Evolutionary conservation across 2,888 invertebrate species (phyloP).

Genomic region (Hemistola chrysoprasaria): DNA sequence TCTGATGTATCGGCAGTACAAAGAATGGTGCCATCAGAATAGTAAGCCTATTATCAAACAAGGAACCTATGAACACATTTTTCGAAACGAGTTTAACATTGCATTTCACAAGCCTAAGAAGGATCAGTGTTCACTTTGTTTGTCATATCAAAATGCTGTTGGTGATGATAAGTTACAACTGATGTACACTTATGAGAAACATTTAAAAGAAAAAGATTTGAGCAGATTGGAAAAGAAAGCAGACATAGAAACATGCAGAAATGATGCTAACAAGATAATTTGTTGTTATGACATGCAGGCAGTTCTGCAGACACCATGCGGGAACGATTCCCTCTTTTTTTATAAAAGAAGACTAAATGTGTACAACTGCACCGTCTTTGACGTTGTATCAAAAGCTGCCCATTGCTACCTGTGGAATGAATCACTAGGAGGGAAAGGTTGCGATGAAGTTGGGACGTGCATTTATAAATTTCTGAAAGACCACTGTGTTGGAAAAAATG

Average conservation of each 20-base stretch:
- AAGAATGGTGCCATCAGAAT: constrained; percentile 1
- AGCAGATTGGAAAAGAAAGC: constrained; percentile 18
- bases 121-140: constrained; percentile 13
- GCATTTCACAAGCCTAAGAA: constrained; percentile 15
- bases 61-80: constrained; percentile 15
- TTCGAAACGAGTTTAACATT: constrained; percentile 16
- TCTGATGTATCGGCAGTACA: constrained; percentile 10
- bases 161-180: constrained; percentile 18
- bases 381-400: constrained; percentile 22
- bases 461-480: constrained; percentile 19
- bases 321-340: constrained; percentile 23
- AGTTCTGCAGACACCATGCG: constrained; percentile 21
- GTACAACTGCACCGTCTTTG: constrained; percentile 22
- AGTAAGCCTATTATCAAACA: constrained; percentile 14
- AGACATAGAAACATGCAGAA: constrained; percentile 16
- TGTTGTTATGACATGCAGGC: constrained; percentile 24
- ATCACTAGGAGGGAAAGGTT: constrained; percentile 24
- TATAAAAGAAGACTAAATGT: constrained; percentile 21
- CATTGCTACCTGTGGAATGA: constrained; percentile 25
- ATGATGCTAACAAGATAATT: constrained; percentile 22
- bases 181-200: constrained; percentile 10
- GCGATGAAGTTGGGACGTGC: constrained; percentile 26
- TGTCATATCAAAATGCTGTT: constrained; percentile 13
- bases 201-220: constrained; percentile 20
- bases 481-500: constrained; percentile 17